Conservation (phyloP, 2,797 vertebrate genomes). For the Syngnathus rostellatus region DNA sequence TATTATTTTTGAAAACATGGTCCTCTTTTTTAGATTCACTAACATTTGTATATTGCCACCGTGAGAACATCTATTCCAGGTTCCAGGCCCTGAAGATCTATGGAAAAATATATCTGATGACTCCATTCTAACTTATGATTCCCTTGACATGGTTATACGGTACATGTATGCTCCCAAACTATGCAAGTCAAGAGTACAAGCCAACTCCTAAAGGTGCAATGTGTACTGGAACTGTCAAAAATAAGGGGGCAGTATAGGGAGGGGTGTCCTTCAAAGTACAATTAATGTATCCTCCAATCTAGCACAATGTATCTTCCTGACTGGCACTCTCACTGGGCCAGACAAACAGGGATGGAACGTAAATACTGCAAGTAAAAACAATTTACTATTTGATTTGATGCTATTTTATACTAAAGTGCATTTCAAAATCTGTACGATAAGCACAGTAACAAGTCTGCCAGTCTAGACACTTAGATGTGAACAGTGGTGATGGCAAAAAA, state of each 20-base stretch:
- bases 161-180: not conserved
- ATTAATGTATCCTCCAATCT: not conserved
- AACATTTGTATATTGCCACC: too few species aligned
- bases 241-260: not conserved
- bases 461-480: constrained; percentile 30
- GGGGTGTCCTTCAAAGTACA: not conserved
- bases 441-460: not conserved
- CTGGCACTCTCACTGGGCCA: not conserved
- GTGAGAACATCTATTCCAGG: not conserved
- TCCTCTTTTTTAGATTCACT: too few species aligned
- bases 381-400: too few species aligned
- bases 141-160: not conserved
- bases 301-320: not conserved
- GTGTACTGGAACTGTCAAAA: not conserved
- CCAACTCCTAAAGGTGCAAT: not conserved
- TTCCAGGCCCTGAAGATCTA: not conserved
- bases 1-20: not conserved
- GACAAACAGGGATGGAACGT: not conserved
- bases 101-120: not conserved
- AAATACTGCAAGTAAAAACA: too few species aligned
- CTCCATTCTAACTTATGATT: not conserved
- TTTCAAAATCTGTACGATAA: too few species aligned
- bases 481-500: constrained; percentile 21
- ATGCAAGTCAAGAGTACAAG: not conserved
- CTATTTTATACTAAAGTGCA: too few species aligned